A percentile compares a stretch with the other conserved stretches of the same genome.
These are phyloP conservation scores for Falcunculus frontatus DNA, from an alignment of 2,113 vertebrate genomes.

Conservation along the genomic window DNA sequence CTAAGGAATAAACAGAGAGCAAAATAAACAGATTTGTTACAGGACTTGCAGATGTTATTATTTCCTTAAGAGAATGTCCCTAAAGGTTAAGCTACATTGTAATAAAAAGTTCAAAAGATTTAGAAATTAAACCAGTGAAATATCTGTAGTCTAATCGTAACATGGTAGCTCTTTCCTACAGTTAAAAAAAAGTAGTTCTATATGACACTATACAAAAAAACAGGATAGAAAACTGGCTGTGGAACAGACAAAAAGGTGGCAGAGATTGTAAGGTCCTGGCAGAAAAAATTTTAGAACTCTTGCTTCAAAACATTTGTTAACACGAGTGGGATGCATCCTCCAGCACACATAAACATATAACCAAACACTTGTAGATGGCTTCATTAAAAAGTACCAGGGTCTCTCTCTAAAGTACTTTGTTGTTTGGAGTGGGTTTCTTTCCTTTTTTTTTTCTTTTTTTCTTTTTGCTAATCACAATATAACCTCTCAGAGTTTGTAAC, in stretches of 20 bases:
- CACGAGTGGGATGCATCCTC: not conserved
- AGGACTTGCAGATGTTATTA: not conserved
- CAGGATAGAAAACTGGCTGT: not conserved
- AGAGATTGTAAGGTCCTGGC: not conserved
- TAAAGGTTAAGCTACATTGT: not conserved
- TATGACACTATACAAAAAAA: not conserved
- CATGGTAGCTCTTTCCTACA: not conserved
- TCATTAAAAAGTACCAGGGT: not conserved
- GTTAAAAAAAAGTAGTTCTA: not conserved
- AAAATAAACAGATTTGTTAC: conserved; percentile 39
- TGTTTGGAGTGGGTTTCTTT: not conserved
- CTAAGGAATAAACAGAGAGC: conserved; percentile 66
- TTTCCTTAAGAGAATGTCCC: not conserved
- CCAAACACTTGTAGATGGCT: not conserved
- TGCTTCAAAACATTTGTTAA: not conserved
- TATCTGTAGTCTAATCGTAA: not conserved
- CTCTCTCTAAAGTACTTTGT: not conserved
- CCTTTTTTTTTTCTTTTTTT: not conserved
- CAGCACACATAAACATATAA: not conserved
- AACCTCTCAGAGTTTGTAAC: not conserved
- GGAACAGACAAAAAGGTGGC: not conserved
- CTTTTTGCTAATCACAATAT: not conserved
- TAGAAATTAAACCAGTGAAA: not conserved
- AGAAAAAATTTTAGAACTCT: not conserved
- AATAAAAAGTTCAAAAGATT: not conserved